Percentiles rank a stretch among this genome's conserved stretches.
Evolutionary conservation across 2,888 invertebrate genomes (phyloP).

Genomic region (Escarpia spicata): DNA sequence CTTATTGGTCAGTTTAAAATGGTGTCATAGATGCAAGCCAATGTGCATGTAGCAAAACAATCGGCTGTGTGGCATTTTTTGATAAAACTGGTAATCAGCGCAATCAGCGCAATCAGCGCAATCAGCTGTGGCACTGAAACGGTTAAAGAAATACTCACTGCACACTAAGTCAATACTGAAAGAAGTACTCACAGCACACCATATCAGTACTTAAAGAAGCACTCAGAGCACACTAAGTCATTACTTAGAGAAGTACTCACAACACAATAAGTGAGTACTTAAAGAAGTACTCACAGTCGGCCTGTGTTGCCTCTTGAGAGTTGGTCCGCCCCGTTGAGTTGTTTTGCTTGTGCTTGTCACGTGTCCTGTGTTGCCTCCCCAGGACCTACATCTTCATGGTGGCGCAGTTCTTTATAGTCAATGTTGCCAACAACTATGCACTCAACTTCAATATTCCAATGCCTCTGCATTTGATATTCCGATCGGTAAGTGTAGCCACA

Average conservation of each 20-base stretch:
- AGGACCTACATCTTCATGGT: constrained; percentile 84
- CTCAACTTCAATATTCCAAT: constrained; percentile 96
- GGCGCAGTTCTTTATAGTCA: constrained; percentile 88
- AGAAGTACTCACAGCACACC: no score
- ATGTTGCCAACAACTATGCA: constrained; percentile 82
- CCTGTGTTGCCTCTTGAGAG: not conserved
- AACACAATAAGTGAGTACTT: not conserved
- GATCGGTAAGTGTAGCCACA: constrained; percentile 76
- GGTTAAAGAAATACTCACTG: no score
- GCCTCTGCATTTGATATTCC: constrained; percentile 98
- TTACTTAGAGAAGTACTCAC: not conserved
- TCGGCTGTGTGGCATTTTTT: no score
- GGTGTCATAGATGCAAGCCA: no score
- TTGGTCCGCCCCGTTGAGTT: not conserved
- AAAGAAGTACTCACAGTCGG: not conserved
- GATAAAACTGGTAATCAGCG: no score
- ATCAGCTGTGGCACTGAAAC: no score
- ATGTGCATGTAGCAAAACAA: no score
- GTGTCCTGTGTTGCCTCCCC: constrained; percentile 37
- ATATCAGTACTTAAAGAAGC: no score
- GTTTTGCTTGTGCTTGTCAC: constrained; percentile 37
- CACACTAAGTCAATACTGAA: no score
- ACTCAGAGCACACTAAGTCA: no score
- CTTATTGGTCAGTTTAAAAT: no score
- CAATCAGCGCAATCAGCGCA: no score